A percentile compares a stretch with the other conserved stretches of the same genome.
These are phyloP conservation scores for Ptychodera flava DNA, from an alignment of 35 echinoderm and acorn worm genomes.

Conservation along the genomic window DNA sequence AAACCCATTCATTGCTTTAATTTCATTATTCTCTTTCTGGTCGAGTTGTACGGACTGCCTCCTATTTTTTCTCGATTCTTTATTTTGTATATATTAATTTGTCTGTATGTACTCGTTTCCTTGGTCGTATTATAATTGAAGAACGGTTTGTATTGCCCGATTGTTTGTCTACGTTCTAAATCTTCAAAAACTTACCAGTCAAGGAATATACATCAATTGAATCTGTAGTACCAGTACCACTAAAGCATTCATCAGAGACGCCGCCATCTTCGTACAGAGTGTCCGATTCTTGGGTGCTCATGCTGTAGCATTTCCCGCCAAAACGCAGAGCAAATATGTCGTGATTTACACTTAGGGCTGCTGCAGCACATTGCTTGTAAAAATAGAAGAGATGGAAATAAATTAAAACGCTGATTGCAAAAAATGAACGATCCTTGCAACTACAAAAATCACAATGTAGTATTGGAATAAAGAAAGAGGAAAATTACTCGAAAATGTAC, in stretches of 20 bases:
- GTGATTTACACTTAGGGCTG: not conserved
- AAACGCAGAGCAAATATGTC: not conserved
- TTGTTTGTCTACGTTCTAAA: not conserved
- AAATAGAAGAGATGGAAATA: not conserved
- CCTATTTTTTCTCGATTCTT: too few relatives aligned
- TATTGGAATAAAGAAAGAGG: not conserved
- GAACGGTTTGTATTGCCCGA: not conserved
- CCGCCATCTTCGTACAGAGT: not conserved
- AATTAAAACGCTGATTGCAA: not conserved
- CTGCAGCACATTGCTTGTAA: not conserved
- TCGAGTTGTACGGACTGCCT: not conserved
- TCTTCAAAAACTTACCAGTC: not conserved
- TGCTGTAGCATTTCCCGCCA: not conserved
- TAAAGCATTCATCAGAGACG: not conserved
- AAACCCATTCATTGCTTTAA: too few relatives aligned
- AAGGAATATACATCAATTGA: not conserved
- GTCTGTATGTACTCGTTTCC: too few relatives aligned
- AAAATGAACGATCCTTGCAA: too few relatives aligned
- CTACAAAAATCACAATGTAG: not conserved
- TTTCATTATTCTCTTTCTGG: not conserved
- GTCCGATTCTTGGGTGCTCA: not conserved
- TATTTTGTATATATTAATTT: too few relatives aligned
- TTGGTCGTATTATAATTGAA: not conserved
- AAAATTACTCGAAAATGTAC: too few relatives aligned
- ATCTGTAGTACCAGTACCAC: not conserved